Evolutionary conservation across 1,140 invertebrate genomes (phyloP), one percentile per base, ranked within the genome.

Genomic region (Bombus difficillimus): DNA sequence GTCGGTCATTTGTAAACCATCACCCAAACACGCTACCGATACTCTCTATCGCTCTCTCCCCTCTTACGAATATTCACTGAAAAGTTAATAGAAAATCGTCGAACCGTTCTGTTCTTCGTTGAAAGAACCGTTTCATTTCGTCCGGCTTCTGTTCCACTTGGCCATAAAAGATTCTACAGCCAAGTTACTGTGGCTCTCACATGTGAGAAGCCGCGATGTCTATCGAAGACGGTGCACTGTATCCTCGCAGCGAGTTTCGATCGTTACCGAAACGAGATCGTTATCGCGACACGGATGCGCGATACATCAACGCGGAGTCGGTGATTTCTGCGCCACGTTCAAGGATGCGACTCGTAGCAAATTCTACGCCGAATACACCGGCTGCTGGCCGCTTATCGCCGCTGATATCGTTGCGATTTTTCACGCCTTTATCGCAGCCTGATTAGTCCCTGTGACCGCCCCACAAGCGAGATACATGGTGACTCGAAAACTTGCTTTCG

Each of bases 251-350:
- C 73, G 84, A 76, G 66, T 89, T 88, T 88, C 88, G 86, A 91
- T 91, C 90, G 86, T 89, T 91, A 90, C 89, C 84, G 85, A 90
- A 87, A 90, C 75, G 69, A 94, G 93, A 94, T 94, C 90, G 86
- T 90, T 94, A 94, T 94, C 93, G 85, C 88, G 88, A 92, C 91
- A 92, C 92, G 91, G 91, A 94, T 93, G 91, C 92, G 92, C 92
- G 92, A 93, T 93, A 92, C 89, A 93, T 94, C 93, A 93, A 88
- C 75, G 69, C 34, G 62, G 74, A 22, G 18, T 39, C 59, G 74
- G 22, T 80, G 88, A 90, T 89, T 85, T 87, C 89, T 78, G 75
- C 89, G 66, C 76, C 82, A 90, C 79, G 88, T 90, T 90, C 88
- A 88, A 90, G 88, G 89, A 82, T 90, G 83, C 72, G 69, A 59